Conservation (phyloP, 1,140 invertebrate genomes). For the Portunus trituberculatus region DNA sequence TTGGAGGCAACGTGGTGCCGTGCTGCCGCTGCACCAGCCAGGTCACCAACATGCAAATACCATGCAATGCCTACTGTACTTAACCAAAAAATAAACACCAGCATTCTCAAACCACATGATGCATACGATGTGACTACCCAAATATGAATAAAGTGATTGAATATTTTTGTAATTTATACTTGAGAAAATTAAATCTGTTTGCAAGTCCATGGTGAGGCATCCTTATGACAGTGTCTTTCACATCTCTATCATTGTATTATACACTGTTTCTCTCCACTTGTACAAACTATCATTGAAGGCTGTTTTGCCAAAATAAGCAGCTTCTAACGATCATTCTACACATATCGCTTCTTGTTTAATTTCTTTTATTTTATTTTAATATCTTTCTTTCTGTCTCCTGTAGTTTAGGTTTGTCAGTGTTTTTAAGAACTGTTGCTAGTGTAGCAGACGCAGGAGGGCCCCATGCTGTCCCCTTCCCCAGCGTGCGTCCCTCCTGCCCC, state of each 20-base stretch:
- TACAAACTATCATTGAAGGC: constrained; percentile 76
- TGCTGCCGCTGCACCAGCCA: constrained; percentile 61
- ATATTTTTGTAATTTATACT: constrained; percentile 76
- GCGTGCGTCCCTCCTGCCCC: constrained; percentile 55
- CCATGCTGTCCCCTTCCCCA: constrained; percentile 51
- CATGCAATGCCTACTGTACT: constrained; percentile 74
- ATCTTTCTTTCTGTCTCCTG: constrained; percentile 64
- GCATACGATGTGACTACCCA: constrained; percentile 73
- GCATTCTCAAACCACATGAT: constrained; percentile 70
- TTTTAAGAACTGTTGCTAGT: constrained; percentile 73
- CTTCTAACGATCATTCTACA: constrained; percentile 74
- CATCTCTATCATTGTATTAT: constrained; percentile 73
- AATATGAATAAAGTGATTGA: constrained; percentile 75
- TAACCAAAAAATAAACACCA: constrained; percentile 67
- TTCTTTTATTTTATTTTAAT: constrained; percentile 56
- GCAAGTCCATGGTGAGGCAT: constrained; percentile 74
- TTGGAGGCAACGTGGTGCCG: constrained; percentile 42
- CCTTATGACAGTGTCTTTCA: constrained; percentile 75
- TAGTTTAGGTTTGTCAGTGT: constrained; percentile 76
- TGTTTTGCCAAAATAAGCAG: constrained; percentile 74
- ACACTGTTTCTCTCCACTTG: constrained; percentile 74
- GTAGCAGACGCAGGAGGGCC: constrained; percentile 61
- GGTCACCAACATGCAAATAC: constrained; percentile 68
- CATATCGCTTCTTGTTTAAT: constrained; percentile 68
- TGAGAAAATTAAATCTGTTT: constrained; percentile 74